phyloP scores from a whole-genome alignment of 2,888 invertebrate species.

The Pseudococcus jackbeardsleyi region DNA sequence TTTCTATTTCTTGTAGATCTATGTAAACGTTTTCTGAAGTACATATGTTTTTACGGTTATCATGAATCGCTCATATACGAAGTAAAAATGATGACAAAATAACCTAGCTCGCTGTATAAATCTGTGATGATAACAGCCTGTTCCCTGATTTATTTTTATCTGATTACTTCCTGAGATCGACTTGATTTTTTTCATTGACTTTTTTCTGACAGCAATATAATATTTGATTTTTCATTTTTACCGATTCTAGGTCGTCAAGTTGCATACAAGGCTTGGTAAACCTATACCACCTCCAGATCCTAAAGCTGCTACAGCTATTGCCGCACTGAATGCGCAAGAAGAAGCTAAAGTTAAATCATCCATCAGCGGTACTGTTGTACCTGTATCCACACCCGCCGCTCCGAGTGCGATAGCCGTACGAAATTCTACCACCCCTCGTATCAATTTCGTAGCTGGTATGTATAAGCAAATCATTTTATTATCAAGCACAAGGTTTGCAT shows the following conservation, averaged over 20 bases:
- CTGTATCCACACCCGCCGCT: slow-evolving; percentile 32
- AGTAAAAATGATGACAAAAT: too few relatives aligned
- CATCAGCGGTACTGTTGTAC: slow-evolving; percentile 71
- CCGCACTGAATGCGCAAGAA: slow-evolving; percentile 71
- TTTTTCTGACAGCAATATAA: neutral
- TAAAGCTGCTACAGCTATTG: slow-evolving; percentile 78
- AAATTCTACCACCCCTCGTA: slow-evolving; percentile 35
- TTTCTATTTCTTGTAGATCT: too few relatives aligned
- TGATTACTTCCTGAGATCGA: neutral
- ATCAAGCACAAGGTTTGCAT: neutral
- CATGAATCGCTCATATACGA: too few relatives aligned
- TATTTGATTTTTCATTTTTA: slow-evolving; percentile 42
- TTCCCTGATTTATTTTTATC: slow-evolving; percentile 47
- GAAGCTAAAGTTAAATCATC: slow-evolving; percentile 86
- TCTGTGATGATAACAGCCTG: slow-evolving; percentile 59
- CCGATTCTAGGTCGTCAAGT: slow-evolving; percentile 78
- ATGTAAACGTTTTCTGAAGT: too few relatives aligned
- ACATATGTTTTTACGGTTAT: too few relatives aligned
- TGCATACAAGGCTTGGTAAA: slow-evolving; percentile 97
- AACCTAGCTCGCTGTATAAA: too few relatives aligned
- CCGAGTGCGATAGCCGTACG: neutral
- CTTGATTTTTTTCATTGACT: neutral
- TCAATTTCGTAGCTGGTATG: slow-evolving; percentile 65
- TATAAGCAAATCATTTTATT: neutral
- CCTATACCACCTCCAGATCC: slow-evolving; percentile 97